Conservation (phyloP, 2,888 invertebrate species). For the Patella depressa region DNA sequence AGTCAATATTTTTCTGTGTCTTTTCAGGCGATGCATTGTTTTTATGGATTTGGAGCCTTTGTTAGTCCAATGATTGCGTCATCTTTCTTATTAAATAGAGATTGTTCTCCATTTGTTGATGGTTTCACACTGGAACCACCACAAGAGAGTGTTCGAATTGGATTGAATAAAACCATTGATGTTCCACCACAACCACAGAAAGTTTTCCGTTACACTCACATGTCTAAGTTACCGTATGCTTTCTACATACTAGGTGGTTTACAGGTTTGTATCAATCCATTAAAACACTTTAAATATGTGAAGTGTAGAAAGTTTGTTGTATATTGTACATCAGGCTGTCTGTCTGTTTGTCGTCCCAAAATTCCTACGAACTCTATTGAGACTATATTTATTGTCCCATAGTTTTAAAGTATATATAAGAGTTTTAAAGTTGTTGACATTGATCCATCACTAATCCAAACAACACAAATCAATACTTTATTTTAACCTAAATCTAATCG, state of each 20-base stretch:
- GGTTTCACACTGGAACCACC: slow-evolving; percentile 46
- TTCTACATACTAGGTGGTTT: slow-evolving; percentile 72
- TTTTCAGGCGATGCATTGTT: slow-evolving; percentile 73
- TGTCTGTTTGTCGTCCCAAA: too few species aligned
- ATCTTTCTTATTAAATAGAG: slow-evolving; percentile 72
- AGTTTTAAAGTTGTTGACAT: too few species aligned
- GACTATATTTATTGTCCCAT: too few species aligned
- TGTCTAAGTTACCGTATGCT: slow-evolving; percentile 68
- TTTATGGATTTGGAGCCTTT: slow-evolving; percentile 73
- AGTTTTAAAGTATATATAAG: too few species aligned
- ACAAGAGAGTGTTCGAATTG: slow-evolving; percentile 15
- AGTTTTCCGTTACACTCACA: slow-evolving; percentile 60
- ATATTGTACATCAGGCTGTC: too few species aligned
- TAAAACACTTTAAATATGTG: background rate
- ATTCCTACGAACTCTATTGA: too few species aligned
- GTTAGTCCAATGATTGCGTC: slow-evolving; percentile 73
- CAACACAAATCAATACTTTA: too few species aligned
- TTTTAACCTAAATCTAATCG: too few species aligned
- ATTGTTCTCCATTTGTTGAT: slow-evolving; percentile 69
- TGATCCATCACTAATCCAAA: too few species aligned
- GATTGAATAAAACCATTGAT: slow-evolving; percentile 22
- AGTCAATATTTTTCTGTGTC: background rate
- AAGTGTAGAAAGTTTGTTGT: too few species aligned
- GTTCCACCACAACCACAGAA: slow-evolving; percentile 46
- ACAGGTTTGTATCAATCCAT: slow-evolving; percentile 62